A percentile compares a stretch with the other conserved stretches of the same genome.
These are phyloP conservation scores for Mesorhabditis spiculigera DNA, from an alignment of 2,888 invertebrate species.

Conservation along the genomic window DNA sequence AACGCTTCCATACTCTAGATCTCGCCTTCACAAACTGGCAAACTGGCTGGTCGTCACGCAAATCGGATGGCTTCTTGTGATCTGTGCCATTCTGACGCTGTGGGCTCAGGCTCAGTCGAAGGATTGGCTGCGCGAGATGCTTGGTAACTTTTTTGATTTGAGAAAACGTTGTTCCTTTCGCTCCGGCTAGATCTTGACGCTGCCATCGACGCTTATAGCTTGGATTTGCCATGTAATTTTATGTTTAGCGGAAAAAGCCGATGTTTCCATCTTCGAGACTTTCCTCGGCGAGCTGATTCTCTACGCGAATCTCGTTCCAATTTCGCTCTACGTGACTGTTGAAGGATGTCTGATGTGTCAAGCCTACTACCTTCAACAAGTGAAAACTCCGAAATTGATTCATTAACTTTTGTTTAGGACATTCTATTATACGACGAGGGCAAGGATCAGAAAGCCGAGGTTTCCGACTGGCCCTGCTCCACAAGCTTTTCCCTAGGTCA, in stretches of 20 bases:
- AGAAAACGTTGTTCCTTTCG: too few relatives aligned
- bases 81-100: not conserved
- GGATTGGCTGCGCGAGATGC: not conserved
- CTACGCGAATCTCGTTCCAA: conserved; percentile 91
- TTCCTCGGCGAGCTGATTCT: conserved; percentile 92
- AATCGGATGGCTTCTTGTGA: not conserved
- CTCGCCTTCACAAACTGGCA: conserved; percentile 76
- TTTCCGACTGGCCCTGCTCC: not conserved
- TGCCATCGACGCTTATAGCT: too few relatives aligned
- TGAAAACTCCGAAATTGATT: not conserved
- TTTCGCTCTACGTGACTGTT: conserved; percentile 94
- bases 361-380: conserved; percentile 68
- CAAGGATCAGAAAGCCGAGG: conserved; percentile 3
- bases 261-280: conserved; percentile 19
- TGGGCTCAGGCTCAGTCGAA: not conserved
- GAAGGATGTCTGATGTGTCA: conserved; percentile 93
- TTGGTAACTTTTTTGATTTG: not conserved
- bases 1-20: conserved; percentile 52
- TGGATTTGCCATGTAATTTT: too few relatives aligned
- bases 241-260: too few relatives aligned
- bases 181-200: not conserved
- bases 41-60: conserved; percentile 9
- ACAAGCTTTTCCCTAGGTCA: not conserved
- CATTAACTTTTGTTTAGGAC: too few relatives aligned
- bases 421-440: not conserved